Evolutionary conservation across 2,888 invertebrate genomes (phyloP).

Genomic region (Rotaria macrura): DNA sequence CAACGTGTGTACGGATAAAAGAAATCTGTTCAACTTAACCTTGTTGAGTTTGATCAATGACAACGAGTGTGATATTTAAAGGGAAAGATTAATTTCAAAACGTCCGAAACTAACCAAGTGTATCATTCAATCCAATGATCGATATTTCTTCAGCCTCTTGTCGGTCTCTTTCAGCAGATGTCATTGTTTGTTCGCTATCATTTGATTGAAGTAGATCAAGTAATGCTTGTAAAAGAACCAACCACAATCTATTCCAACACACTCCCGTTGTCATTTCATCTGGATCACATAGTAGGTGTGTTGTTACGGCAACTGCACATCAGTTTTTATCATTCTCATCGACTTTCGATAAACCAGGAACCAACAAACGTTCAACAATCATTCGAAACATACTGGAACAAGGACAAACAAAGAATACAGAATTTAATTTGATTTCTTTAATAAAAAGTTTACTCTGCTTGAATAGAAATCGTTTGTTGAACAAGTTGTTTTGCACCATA

Average conservation of each 20-base stretch:
- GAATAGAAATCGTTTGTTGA: conserved; percentile 71
- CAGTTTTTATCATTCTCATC: conserved; percentile 75
- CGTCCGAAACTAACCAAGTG: conserved; percentile 64
- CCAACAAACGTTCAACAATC: conserved; percentile 77
- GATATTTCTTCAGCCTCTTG: conserved; percentile 62
- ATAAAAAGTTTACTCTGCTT: conserved; percentile 57
- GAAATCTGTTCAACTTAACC: too few relatives aligned
- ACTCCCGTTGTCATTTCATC: conserved; percentile 52
- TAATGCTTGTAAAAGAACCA: conserved; percentile 58
- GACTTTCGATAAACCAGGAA: conserved; percentile 76
- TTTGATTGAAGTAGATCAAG: conserved; percentile 79
- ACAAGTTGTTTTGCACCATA: conserved; percentile 66
- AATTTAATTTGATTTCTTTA: too few relatives aligned
- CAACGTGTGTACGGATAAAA: too few relatives aligned
- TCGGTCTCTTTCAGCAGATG: neutral
- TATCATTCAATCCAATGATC: conserved; percentile 74
- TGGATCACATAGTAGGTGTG: conserved; percentile 69
- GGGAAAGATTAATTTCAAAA: too few relatives aligned
- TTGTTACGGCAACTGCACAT: conserved; percentile 75
- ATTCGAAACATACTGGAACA: conserved; percentile 75
- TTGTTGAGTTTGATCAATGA: too few relatives aligned
- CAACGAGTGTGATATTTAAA: too few relatives aligned
- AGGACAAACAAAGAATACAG: too few relatives aligned
- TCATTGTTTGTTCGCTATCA: conserved; percentile 58
- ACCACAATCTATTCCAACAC: conserved; percentile 52